Evolutionary conservation across 2,797 vertebrate genomes (phyloP).

Genomic region (Rousettus madagascariensis): DNA sequence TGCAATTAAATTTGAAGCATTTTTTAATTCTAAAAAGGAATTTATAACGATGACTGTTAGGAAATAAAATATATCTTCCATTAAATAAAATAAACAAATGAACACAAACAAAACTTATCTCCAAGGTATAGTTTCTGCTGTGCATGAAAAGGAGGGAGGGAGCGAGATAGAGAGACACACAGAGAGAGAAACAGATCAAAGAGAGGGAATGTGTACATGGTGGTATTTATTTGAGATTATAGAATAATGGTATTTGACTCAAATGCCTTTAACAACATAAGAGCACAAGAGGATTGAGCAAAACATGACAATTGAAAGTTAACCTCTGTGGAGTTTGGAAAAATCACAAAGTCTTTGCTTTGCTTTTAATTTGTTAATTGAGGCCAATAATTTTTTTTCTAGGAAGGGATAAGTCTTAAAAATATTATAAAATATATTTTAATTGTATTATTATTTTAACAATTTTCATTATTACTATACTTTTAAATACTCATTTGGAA

Average conservation of each 20-base stretch:
- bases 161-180: not conserved
- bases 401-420: constrained; percentile 18
- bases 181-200: not conserved
- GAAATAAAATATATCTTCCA: not conserved
- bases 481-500: not conserved
- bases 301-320: not conserved
- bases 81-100: not conserved
- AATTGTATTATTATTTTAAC: constrained; percentile 56
- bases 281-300: not conserved
- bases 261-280: not conserved
- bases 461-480: constrained; percentile 43
- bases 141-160: not conserved
- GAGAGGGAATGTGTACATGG: not conserved
- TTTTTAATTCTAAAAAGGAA: not conserved
- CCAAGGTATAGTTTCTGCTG: not conserved
- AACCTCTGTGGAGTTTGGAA: not conserved
- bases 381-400: constrained; percentile 17
- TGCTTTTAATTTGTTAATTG: constrained; percentile 63
- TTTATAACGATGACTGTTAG: not conserved
- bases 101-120: not conserved
- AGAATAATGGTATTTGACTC: constrained; percentile 18
- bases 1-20: not conserved
- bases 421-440: constrained; percentile 36
- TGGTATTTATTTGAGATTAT: not conserved
- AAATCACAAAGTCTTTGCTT: constrained; percentile 34